Conservation (phyloP, 1,140 invertebrate genomes). For the Drosophila gunungcola region DNA sequence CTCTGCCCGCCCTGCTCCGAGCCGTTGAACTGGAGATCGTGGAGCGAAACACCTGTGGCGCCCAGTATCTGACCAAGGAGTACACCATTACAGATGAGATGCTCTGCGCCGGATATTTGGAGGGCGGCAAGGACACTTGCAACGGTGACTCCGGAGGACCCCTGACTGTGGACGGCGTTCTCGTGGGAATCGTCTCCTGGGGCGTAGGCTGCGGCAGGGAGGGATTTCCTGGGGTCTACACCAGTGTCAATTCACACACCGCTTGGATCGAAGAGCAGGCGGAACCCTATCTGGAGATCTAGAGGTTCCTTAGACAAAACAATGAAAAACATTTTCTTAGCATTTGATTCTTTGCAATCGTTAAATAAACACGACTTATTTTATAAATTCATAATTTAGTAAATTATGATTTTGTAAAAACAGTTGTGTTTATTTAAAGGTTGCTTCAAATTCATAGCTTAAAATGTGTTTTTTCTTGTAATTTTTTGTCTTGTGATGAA, state of each 20-base stretch:
- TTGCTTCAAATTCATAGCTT: no score
- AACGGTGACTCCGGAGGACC: constrained; percentile 68
- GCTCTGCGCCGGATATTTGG: constrained; percentile 88
- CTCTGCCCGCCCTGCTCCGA: constrained; percentile 58
- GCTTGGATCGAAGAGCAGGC: constrained; percentile 72
- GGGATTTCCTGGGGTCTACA: constrained; percentile 68
- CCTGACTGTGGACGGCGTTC: constrained; percentile 55
- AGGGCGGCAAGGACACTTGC: constrained; percentile 67
- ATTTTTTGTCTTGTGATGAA: no score
- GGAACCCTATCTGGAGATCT: constrained; percentile 46
- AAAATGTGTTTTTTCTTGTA: no score
- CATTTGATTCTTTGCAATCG: no score
- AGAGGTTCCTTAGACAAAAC: neutral
- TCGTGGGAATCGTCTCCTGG: constrained; percentile 68
- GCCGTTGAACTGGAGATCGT: constrained; percentile 84
- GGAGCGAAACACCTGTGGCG: constrained; percentile 51
- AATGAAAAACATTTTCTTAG: no score
- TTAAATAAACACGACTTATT: no score
- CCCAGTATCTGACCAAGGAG: constrained; percentile 72
- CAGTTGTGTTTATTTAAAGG: no score
- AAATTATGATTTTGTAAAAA: no score
- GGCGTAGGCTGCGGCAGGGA: constrained; percentile 66
- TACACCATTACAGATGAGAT: constrained; percentile 87
- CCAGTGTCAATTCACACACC: constrained; percentile 59
- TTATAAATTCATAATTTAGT: no score